Conservation (phyloP, 2,888 invertebrate species). For the Scaptomyza cyrtandrae region DNA sequence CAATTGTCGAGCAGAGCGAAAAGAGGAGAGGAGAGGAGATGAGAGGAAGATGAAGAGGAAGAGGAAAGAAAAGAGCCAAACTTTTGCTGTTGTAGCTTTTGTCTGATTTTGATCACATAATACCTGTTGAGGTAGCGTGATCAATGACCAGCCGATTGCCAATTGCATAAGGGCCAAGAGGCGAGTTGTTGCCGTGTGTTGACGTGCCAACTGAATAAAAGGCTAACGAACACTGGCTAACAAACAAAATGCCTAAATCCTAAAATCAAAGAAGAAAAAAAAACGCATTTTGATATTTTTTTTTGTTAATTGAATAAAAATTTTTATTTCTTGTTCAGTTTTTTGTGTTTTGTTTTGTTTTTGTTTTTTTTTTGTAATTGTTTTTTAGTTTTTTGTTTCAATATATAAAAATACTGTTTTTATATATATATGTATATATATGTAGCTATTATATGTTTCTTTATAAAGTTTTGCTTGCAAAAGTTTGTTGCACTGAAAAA, state of each 20-base stretch:
- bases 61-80: too few relatives aligned
- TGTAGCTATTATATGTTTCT: not conserved
- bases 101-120: constrained; percentile 43
- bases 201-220: not conserved
- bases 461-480: constrained; percentile 42
- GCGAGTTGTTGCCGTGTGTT: not conserved
- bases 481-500: constrained; percentile 41
- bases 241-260: constrained; percentile 6
- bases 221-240: constrained; percentile 14
- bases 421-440: constrained; percentile 41
- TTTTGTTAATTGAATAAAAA: constrained; percentile 66
- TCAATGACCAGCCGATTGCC: constrained; percentile 55
- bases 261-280: not conserved
- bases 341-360: constrained; percentile 37
- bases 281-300: constrained; percentile 39
- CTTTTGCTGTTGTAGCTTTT: not conserved
- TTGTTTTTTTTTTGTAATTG: constrained; percentile 29
- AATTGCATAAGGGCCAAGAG: constrained; percentile 51
- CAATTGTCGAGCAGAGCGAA: too few relatives aligned
- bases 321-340: constrained; percentile 58
- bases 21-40: too few relatives aligned
- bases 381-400: constrained; percentile 23
- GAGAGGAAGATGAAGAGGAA: not conserved
- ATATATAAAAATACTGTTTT: constrained; percentile 74
- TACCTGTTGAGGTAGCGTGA: constrained; percentile 55